Base-by-base conservation (phyloP, 2,888 invertebrate genomes). In the Patella caerulea region DNA sequence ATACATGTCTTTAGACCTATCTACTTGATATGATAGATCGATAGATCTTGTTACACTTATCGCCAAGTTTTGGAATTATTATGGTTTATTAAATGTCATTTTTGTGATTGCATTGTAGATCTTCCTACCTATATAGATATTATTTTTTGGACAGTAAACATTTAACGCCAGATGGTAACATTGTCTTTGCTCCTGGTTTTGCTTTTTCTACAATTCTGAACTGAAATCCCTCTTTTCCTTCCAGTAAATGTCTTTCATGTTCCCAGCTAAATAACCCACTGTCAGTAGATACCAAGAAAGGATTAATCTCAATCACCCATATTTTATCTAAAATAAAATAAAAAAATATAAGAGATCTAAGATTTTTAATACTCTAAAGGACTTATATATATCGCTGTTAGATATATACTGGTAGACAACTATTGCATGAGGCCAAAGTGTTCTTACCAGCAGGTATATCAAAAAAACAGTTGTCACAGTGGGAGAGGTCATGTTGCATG, bases 241-340 rank as follows among this genome's bases (percentile, higher is more conserved):
- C 82, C 55, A 88, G 79, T 11, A 88, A 71, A 70, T 78, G 78
- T 55, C 81, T 78, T 80, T 88, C 88, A 52, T 86, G 85, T 72
- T 88, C 83, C 88, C 88, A 88, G 80, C 87, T 87, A 55, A 88
- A 88, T 73, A 88, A 74, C 11, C 86, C 88, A 4, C 86, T 86
- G 78, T 88, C 88, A 69, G 88, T 88, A 53, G 88, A 87, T 75
- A 83, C 82, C 59, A 87, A 76, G 69, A 85, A 88, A 17, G 88
- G 88, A 77, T 88, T 88, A 52, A 88, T 83, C 72, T 88, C 88
- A 55, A 88, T 88, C 45, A 87, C 86, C 87, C 87, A 87, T 2
- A 88, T 53, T 75, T 84, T 86, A 29, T 83, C 87, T 86, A 82
- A 11, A 83, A 83, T 65, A 56, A 29, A 71, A 55, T 54, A 2